These are phyloP conservation scores for Cheilosia vulpina DNA, from an alignment of 2,888 invertebrate genomes.

Conservation along the genomic window DNA sequence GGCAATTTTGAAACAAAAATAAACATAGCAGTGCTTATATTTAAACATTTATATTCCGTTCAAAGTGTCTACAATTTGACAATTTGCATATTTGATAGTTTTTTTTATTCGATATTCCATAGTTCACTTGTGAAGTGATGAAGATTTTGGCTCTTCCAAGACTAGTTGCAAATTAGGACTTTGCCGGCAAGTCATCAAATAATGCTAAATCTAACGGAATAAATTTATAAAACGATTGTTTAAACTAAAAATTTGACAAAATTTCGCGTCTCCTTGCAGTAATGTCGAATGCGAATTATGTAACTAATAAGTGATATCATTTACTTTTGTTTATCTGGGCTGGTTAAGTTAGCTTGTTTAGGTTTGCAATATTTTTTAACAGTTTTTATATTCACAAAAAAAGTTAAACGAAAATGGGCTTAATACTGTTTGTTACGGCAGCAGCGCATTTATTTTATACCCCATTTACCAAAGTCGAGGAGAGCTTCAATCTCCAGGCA, in stretches of 20 bases:
- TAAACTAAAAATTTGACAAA: slow-evolving; percentile 22
- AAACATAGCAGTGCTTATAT: slow-evolving; percentile 67
- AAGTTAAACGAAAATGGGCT: slow-evolving; percentile 85
- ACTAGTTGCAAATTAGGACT: slow-evolving; percentile 8
- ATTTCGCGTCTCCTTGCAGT: slow-evolving; percentile 8
- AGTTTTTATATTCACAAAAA: not conserved
- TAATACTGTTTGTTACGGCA: slow-evolving; percentile 89
- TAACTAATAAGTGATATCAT: slow-evolving; percentile 46
- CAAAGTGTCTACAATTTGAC: slow-evolving; percentile 24
- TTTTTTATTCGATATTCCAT: slow-evolving; percentile 24
- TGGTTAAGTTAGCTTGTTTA: slow-evolving; percentile 18
- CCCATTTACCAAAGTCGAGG: slow-evolving; percentile 99
- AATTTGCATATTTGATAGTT: slow-evolving; percentile 41
- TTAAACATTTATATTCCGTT: slow-evolving; percentile 50
- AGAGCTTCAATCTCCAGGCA: slow-evolving; percentile 99
- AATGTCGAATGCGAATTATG: slow-evolving; percentile 52
- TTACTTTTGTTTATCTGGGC: slow-evolving; percentile 42
- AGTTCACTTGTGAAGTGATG: slow-evolving; percentile 1
- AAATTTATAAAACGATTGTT: slow-evolving; percentile 18
- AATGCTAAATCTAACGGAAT: slow-evolving; percentile 22
- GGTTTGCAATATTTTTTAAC: not conserved
- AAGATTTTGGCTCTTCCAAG: not conserved
- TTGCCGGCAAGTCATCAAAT: slow-evolving; percentile 9
- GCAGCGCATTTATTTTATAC: slow-evolving; percentile 92
- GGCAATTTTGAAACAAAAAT: slow-evolving; percentile 66